Conservation (phyloP, 2,113 vertebrate genomes). For the Phalacrocorax brasilianus region DNA sequence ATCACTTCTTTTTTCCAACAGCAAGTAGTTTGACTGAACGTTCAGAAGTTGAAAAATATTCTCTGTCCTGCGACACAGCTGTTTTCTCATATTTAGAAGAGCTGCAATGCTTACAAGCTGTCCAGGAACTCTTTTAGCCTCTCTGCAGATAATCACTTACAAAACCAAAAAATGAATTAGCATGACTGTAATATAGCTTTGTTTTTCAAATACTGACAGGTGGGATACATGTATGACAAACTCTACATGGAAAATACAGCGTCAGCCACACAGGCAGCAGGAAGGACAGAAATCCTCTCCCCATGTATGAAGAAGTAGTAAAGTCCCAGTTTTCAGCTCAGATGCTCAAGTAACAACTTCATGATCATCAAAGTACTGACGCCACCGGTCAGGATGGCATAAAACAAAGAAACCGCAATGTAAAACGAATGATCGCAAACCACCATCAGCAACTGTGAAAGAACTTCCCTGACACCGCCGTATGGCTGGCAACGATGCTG, state of each 20-base stretch:
- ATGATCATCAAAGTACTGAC: background rate
- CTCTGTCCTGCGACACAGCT: background rate
- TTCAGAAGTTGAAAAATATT: background rate
- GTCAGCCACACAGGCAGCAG: background rate
- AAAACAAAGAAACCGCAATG: background rate
- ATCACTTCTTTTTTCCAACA: background rate
- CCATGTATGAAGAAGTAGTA: fast-evolving
- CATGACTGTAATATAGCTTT: background rate
- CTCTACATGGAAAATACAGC: background rate
- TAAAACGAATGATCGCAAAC: background rate
- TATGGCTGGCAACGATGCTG: background rate
- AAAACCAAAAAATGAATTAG: background rate
- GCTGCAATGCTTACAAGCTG: background rate
- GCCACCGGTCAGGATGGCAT: background rate
- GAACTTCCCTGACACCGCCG: background rate
- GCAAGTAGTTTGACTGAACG: background rate
- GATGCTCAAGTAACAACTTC: background rate
- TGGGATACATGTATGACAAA: background rate
- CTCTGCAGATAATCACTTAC: background rate
- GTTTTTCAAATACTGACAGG: background rate
- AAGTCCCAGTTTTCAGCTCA: background rate
- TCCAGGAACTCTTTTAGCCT: background rate
- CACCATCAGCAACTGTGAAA: background rate
- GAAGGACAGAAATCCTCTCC: background rate
- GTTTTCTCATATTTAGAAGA: background rate